These are phyloP conservation scores for Istiophorus platypterus DNA, from an alignment of 2,113 vertebrate species.

Conservation along the genomic window DNA sequence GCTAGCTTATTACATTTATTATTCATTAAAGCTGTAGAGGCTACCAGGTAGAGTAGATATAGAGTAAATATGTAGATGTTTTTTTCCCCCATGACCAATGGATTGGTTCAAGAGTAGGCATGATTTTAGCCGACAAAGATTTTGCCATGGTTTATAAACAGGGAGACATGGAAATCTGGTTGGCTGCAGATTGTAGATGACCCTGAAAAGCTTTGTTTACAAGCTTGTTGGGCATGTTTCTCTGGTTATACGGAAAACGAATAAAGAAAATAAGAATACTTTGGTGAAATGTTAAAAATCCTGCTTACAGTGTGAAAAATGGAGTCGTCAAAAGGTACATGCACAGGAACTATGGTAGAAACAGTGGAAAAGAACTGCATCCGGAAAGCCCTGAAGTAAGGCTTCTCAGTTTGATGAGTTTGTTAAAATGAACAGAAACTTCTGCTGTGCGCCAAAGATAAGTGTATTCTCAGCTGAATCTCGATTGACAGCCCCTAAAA, in stretches of 20 bases:
- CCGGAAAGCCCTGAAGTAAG: background rate
- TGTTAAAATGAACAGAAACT: conserved; percentile 14
- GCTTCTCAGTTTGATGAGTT: background rate
- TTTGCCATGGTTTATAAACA: background rate
- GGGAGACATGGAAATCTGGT: conserved; percentile 17
- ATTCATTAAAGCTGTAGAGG: no score
- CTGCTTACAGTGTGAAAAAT: conserved; percentile 13
- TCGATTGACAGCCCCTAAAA: conserved; percentile 52
- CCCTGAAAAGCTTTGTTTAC: conserved; percentile 43
- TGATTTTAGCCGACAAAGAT: no score
- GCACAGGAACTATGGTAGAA: background rate
- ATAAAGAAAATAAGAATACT: conserved; percentile 13
- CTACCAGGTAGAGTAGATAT: no score
- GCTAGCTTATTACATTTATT: no score
- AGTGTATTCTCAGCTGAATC: conserved; percentile 34
- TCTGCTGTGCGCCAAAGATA: conserved; percentile 28
- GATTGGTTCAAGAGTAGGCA: no score
- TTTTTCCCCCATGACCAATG: no score
- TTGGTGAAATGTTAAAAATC: background rate
- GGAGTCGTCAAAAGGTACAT: background rate
- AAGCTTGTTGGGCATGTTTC: conserved; percentile 23
- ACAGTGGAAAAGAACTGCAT: background rate
- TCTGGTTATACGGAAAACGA: conserved; percentile 16
- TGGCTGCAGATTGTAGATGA: conserved; percentile 26
- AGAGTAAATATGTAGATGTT: no score